Evolutionary conservation across 2,113 vertebrate species (phyloP), one percentile per base, ranked within the genome.

Genomic region (Bubo blakistoni): DNA sequence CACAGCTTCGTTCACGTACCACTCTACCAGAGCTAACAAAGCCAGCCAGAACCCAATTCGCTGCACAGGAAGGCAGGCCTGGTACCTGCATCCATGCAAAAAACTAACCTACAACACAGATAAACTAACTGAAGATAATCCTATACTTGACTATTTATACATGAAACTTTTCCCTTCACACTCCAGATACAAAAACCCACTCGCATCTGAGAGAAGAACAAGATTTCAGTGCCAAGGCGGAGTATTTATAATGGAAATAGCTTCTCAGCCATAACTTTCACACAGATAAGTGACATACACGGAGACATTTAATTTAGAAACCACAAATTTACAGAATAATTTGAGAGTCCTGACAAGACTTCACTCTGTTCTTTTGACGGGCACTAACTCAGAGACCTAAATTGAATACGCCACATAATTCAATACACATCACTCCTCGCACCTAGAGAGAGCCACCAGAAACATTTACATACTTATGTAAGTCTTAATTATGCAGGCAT

Each of bases 161-260:
- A 3, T 2, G 66, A 80, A 95, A 42, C 74, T 61, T 70, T 57
- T 80, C 52, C 74, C 79, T 90, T 88, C 93, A n/a, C 85, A 55
- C 85, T 93, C 90, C 94, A 94, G 87, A 88, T 4, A 69, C 36
- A 73, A 82, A 93, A 96, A 11, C 90, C 87, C 87, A 95, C 96
- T 90, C 79, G 47, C 13, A 96, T 80, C 92, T 77, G 93, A 96
- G 81, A 77, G 82, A 21, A 58, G 90, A 73, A 26, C 62, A 47
- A 47, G 91, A 88, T 62, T 63, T 71, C 61, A 14, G 38, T 57
- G 88, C 87, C 92, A 96, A 82, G 74, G 83, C 86, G 76, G 94
- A 72, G 73, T 13, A 36, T 86, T 95, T 86, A 58, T 49, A 69
- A 87, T 10, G 61, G 69, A 54, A 96, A 82, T 19, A 91, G 83